Conservation (phyloP, 2,797 vertebrate species). For the Cryptoblepharus egeriae region DNA sequence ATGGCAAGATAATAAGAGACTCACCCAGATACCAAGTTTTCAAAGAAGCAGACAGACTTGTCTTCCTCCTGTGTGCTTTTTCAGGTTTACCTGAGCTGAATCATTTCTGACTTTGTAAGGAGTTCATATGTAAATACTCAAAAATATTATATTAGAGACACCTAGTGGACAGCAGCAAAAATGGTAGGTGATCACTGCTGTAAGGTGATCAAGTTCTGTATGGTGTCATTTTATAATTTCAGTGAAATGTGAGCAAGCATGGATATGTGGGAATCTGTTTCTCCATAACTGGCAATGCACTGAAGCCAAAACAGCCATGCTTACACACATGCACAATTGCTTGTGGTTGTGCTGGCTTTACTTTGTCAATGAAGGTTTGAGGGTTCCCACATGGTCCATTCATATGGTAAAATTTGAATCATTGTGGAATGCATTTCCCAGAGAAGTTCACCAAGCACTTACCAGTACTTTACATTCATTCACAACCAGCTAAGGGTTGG, state of each 20-base stretch:
- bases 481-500: too few relatives aligned
- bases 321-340: background rate
- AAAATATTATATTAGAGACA: constrained; percentile 64
- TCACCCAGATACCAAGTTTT: background rate
- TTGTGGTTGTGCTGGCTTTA: background rate
- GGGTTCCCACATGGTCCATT: background rate
- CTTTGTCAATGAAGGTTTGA: background rate
- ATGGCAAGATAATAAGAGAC: background rate
- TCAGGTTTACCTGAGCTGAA: constrained; percentile 36
- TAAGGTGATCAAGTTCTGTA: background rate
- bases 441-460: too few relatives aligned
- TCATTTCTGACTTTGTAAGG: constrained; percentile 47
- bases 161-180: constrained; percentile 65
- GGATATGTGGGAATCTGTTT: background rate
- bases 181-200: constrained; percentile 1
- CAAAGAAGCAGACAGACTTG: background rate
- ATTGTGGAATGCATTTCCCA: too few relatives aligned
- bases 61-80: constrained; percentile 25
- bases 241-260: background rate
- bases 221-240: background rate
- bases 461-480: too few relatives aligned
- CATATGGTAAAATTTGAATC: background rate
- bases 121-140: background rate
- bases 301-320: background rate
- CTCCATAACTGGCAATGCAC: background rate